Conservation (phyloP, 1,140 invertebrate species). For the Adelges cooleyi region DNA sequence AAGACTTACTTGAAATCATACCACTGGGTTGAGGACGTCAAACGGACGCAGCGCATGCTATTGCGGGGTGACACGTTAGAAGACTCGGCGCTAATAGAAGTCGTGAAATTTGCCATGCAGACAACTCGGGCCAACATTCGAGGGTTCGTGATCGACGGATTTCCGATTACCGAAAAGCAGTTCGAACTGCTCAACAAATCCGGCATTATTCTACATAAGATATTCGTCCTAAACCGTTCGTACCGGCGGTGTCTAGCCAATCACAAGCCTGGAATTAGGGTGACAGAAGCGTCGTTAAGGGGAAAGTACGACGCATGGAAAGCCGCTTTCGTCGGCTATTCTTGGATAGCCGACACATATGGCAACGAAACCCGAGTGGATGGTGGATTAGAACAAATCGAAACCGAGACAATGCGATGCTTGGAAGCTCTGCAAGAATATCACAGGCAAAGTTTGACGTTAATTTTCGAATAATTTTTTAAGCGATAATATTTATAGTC, state of each 20-base stretch:
- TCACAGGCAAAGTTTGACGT: too few relatives aligned
- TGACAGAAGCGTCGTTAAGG: neutral
- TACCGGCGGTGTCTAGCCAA: neutral
- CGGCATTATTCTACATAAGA: neutral
- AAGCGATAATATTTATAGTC: too few relatives aligned
- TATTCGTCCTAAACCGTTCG: neutral
- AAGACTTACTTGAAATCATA: neutral
- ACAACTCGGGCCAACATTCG: neutral
- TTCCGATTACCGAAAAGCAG: neutral
- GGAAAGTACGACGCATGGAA: neutral
- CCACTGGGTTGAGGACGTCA: neutral
- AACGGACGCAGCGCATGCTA: neutral
- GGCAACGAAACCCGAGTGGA: neutral
- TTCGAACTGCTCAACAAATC: neutral
- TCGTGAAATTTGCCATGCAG: neutral
- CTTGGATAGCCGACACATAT: neutral
- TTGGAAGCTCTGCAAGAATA: too few relatives aligned
- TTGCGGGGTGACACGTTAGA: neutral
- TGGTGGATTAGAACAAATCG: too few relatives aligned
- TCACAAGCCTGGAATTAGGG: neutral
- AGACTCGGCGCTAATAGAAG: neutral
- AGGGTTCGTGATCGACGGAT: slow-evolving; percentile 1
- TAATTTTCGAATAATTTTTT: too few relatives aligned
- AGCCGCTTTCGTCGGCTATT: neutral
- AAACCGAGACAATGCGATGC: too few relatives aligned